Evolutionary conservation across 1,140 invertebrate species (phyloP).

Genomic region (Cephus cinctus): DNA sequence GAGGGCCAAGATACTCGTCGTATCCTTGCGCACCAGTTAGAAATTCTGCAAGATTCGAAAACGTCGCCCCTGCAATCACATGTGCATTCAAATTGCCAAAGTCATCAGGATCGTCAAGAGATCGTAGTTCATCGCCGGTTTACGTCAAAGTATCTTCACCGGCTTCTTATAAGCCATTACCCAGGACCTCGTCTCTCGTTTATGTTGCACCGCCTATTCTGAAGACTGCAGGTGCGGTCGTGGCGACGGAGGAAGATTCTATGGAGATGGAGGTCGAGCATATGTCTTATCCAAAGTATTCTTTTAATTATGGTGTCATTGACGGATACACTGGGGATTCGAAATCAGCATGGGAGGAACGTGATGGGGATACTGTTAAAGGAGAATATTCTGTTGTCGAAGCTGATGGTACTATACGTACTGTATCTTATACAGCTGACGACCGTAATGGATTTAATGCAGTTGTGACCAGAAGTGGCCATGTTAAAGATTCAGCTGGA

Average conservation of each 20-base stretch:
- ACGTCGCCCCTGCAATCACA: slow-evolving; percentile 17
- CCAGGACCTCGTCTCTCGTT: slow-evolving; percentile 26
- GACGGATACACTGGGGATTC: slow-evolving; percentile 59
- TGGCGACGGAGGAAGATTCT: slow-evolving; percentile 19
- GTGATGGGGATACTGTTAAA: slow-evolving; percentile 62
- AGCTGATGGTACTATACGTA: slow-evolving; percentile 60
- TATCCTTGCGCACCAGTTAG: slow-evolving; percentile 25
- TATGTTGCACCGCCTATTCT: slow-evolving; percentile 32
- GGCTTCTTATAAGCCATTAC: slow-evolving; percentile 26
- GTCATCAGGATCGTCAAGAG: neutral
- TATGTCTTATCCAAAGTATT: slow-evolving; percentile 56
- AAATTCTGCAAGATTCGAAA: slow-evolving; percentile 1
- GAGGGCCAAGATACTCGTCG: too few relatives aligned
- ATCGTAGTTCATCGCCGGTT: slow-evolving; percentile 10
- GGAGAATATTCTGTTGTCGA: slow-evolving; percentile 62
- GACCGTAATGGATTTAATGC: slow-evolving; percentile 65
- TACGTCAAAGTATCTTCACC: slow-evolving; percentile 32
- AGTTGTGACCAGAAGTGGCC: slow-evolving; percentile 38
- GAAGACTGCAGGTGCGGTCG: slow-evolving; percentile 26
- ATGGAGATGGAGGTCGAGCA: slow-evolving; percentile 16
- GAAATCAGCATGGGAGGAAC: slow-evolving; percentile 55
- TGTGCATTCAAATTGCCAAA: slow-evolving; percentile 21
- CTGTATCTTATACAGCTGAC: slow-evolving; percentile 71
- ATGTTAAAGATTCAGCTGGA: too few relatives aligned
- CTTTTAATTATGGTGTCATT: slow-evolving; percentile 60